A percentile compares a stretch with the other conserved stretches of the same genome.
Conservation (phyloP, 1,140 invertebrate species). For the Alviniconcha marisindica region DNA sequence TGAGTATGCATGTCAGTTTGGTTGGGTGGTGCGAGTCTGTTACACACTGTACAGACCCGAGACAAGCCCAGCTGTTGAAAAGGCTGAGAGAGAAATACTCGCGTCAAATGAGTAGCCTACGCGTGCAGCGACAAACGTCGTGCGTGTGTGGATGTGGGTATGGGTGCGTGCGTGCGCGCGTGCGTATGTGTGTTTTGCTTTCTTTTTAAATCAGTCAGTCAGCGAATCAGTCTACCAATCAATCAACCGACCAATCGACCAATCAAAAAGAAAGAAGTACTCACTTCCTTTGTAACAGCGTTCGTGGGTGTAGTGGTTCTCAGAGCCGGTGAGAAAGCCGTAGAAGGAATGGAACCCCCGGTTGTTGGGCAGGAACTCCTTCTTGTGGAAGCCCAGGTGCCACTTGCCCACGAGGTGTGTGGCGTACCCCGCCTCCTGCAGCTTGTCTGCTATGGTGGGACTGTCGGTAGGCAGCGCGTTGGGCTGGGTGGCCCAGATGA, state of each 20-base stretch:
- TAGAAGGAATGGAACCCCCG: conserved; percentile 74
- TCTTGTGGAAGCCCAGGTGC: conserved; percentile 75
- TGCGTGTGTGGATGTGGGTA: too few species aligned
- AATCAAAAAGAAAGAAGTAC: not conserved
- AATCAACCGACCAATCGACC: not conserved
- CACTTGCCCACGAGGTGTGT: conserved; percentile 76
- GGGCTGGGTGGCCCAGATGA: conserved; percentile 60
- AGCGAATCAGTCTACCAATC: too few species aligned
- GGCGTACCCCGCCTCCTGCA: conserved; percentile 67
- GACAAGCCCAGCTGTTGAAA: too few species aligned
- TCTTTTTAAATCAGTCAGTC: too few species aligned
- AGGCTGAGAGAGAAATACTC: too few species aligned
- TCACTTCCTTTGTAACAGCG: conserved; percentile 45
- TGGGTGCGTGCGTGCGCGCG: too few species aligned
- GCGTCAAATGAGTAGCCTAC: too few species aligned
- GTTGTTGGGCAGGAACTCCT: conserved; percentile 68
- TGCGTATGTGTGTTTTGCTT: too few species aligned
- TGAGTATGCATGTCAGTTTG: not conserved
- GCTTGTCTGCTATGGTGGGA: conserved; percentile 69
- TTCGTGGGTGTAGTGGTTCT: conserved; percentile 54
- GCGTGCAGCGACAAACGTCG: too few species aligned
- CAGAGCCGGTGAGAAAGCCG: conserved; percentile 63
- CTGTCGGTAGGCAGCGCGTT: conserved; percentile 69
- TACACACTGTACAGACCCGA: too few species aligned
- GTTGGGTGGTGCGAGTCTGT: not conserved